phyloP scores from a whole-genome alignment of 2,113 vertebrate genomes.

The zebrafish (Danio rerio) region DNA sequence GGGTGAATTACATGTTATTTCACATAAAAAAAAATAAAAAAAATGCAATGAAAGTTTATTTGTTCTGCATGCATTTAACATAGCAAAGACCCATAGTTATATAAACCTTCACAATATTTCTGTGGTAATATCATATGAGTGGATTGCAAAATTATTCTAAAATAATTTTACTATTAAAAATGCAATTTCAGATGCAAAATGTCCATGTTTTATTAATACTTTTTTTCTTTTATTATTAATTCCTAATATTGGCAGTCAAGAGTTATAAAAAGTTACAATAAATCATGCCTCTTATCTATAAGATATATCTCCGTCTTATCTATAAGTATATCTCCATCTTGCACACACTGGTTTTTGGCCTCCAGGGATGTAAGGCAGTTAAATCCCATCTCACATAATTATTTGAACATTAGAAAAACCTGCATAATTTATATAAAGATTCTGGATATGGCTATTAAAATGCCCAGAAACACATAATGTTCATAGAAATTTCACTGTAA shows the following conservation, averaged over 20 bases:
- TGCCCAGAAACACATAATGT: not conserved
- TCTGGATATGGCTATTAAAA: not conserved
- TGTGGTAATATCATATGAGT: too few species aligned
- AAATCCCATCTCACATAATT: not conserved
- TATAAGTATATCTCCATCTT: not conserved
- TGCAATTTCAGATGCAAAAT: too few species aligned
- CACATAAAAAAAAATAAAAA: too few species aligned
- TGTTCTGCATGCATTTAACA: not conserved
- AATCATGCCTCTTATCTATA: not conserved
- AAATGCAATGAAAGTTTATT: not conserved
- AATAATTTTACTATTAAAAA: too few species aligned
- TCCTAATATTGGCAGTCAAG: not conserved
- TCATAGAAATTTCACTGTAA: not conserved
- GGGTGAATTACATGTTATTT: too few species aligned
- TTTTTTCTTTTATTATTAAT: too few species aligned
- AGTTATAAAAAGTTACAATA: not conserved
- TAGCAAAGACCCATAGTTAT: not conserved
- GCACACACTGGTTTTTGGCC: not conserved
- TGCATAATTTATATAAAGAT: not conserved
- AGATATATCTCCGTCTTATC: too few species aligned
- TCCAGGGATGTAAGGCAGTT: not conserved
- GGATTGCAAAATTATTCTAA: too few species aligned
- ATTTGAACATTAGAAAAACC: not conserved
- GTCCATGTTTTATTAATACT: too few species aligned
- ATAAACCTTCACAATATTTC: too few species aligned